phyloP scores from a whole-genome alignment of 2,797 vertebrate species.

The Adelosebastes latens region DNA sequence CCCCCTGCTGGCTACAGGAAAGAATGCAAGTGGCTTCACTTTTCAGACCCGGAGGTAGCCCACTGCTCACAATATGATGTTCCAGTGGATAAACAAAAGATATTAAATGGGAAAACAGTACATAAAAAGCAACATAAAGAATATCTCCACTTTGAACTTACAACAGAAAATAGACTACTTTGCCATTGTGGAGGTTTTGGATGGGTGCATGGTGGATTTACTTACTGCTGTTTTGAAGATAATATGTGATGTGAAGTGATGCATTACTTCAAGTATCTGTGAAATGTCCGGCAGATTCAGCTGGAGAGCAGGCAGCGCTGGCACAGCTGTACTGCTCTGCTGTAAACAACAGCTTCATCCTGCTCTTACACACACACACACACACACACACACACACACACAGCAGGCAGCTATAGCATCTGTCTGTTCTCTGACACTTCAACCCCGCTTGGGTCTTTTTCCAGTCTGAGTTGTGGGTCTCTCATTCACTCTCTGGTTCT shows the following conservation, averaged over 20 bases:
- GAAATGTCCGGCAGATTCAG: background rate
- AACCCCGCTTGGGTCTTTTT: slow-evolving; percentile 22
- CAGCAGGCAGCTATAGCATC: slow-evolving; percentile 36
- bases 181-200: background rate
- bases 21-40: too few relatives aligned
- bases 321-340: slow-evolving; percentile 53
- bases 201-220: background rate
- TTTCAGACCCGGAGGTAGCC: background rate
- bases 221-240: background rate
- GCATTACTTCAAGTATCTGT: slow-evolving; percentile 19
- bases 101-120: background rate
- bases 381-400: slow-evolving; percentile 2
- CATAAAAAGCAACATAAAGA: background rate
- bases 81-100: background rate
- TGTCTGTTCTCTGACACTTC: slow-evolving; percentile 39
- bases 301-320: slow-evolving; percentile 23
- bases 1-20: too few relatives aligned
- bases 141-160: background rate
- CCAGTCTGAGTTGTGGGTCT: background rate
- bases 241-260: background rate
- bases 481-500: background rate
- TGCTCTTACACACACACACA: slow-evolving; percentile 3
- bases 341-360: slow-evolving; percentile 46
- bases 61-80: background rate
- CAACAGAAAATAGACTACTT: background rate